phyloP scores from a whole-genome alignment of 2,113 vertebrate genomes.

The Piprites chloris region DNA sequence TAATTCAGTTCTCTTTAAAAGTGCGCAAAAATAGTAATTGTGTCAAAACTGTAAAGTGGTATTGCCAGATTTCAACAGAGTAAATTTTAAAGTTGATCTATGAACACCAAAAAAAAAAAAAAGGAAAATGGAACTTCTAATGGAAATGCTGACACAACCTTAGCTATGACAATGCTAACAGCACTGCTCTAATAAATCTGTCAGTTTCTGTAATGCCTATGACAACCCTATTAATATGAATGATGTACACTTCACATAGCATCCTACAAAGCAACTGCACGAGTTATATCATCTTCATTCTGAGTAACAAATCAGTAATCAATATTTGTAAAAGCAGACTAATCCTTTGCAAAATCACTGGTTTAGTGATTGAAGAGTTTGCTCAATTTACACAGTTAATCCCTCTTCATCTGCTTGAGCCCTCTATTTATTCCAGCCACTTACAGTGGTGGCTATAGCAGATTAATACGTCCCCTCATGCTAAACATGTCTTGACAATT shows the following conservation, averaged over 20 bases:
- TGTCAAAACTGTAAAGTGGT: conserved; percentile 11
- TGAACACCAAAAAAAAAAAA: conserved; percentile 31
- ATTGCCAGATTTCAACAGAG: conserved; percentile 5
- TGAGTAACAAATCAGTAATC: conserved; percentile 81
- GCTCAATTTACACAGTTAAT: conserved; percentile 84
- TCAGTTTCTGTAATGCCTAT: conserved; percentile 70
- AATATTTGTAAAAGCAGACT: conserved; percentile 83
- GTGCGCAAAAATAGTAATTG: not conserved
- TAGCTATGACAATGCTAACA: conserved; percentile 58
- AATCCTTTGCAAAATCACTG: conserved; percentile 84
- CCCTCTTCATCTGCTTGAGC: conserved; percentile 83
- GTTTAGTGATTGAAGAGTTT: conserved; percentile 83
- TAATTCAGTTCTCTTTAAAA: not conserved
- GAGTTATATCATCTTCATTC: conserved; percentile 73
- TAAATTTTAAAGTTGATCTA: conserved; percentile 44
- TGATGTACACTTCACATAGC: conserved; percentile 69
- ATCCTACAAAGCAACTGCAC: conserved; percentile 63
- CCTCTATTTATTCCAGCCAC: conserved; percentile 77
- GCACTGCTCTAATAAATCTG: conserved; percentile 72
- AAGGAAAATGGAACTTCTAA: conserved; percentile 54
- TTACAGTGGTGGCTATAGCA: conserved; percentile 65
- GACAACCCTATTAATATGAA: conserved; percentile 80
- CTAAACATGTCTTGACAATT: conserved; percentile 78
- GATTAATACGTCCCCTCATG: conserved; percentile 75
- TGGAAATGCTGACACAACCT: conserved; percentile 68